These are phyloP conservation scores for Gavia stellata DNA, from an alignment of 2,113 vertebrate species.

Conservation along the genomic window DNA sequence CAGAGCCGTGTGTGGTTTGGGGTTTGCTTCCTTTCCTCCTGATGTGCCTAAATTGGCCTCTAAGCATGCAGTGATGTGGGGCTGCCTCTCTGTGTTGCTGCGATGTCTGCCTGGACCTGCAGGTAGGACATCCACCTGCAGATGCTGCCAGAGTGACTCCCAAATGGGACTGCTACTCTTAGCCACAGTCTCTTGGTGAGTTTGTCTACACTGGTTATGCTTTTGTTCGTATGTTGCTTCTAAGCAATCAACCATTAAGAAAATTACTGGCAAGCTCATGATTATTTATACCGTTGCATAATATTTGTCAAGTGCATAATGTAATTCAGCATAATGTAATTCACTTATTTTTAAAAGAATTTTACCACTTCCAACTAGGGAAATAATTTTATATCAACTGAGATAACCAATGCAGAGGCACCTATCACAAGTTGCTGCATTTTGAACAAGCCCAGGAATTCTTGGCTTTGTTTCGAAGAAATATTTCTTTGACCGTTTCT, in stretches of 20 bases:
- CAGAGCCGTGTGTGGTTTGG: not conserved
- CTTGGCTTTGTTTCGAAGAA: not conserved
- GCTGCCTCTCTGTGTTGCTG: not conserved
- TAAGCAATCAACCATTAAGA: not conserved
- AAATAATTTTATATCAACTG: not conserved
- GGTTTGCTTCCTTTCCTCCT: not conserved
- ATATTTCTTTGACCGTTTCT: not conserved
- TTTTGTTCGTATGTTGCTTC: not conserved
- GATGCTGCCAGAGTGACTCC: not conserved
- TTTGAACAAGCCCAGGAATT: not conserved
- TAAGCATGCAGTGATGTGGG: rapidly evolving
- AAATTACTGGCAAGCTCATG: not conserved
- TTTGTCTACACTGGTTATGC: not conserved
- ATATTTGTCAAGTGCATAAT: not conserved
- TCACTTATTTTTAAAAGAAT: not conserved
- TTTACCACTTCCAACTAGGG: not conserved
- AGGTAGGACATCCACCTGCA: not conserved
- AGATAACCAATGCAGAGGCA: not conserved
- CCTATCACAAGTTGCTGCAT: not conserved
- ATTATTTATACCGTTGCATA: not conserved
- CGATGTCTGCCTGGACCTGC: not conserved
- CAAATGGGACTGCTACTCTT: not conserved
- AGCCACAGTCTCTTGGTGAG: not conserved
- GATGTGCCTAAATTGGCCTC: not conserved
- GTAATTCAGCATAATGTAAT: not conserved